Conservation (phyloP, 2,113 vertebrate species). For the Silurus meridionalis region DNA sequence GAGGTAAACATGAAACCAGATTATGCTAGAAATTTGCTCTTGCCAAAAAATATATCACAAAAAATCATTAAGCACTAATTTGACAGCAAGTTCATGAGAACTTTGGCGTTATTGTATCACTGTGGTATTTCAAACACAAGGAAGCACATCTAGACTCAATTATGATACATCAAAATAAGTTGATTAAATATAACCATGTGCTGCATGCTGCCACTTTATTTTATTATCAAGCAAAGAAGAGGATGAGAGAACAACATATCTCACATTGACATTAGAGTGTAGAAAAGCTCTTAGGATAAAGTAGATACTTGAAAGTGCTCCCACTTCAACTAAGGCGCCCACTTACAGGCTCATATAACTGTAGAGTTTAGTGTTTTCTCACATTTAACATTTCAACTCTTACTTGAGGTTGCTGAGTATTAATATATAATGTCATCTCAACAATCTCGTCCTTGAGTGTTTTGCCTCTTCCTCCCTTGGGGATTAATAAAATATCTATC, state of each 20-base stretch:
- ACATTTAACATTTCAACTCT: neutral
- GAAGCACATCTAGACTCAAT: neutral
- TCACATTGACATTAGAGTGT: neutral
- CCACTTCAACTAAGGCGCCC: neutral
- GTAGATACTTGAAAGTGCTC: neutral
- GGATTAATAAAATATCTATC: neutral
- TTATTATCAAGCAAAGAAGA: neutral
- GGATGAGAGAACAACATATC: neutral
- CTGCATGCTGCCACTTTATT: neutral
- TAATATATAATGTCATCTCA: neutral
- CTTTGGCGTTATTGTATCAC: neutral
- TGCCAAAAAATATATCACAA: neutral
- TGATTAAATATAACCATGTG: neutral
- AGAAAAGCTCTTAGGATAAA: constrained; percentile 14
- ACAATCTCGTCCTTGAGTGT: neutral
- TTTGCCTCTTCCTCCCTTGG: neutral
- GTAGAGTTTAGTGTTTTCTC: neutral
- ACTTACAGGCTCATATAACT: neutral
- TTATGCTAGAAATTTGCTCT: neutral
- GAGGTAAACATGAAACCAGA: neutral
- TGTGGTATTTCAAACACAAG: neutral
- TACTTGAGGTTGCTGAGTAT: neutral
- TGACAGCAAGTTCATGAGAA: neutral
- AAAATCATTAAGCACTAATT: neutral
- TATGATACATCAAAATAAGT: neutral